Evolutionary conservation across 2,797 vertebrate genomes (phyloP), one percentile per base, ranked within the genome.

Genomic region (Urocyon cinereoargenteus): DNA sequence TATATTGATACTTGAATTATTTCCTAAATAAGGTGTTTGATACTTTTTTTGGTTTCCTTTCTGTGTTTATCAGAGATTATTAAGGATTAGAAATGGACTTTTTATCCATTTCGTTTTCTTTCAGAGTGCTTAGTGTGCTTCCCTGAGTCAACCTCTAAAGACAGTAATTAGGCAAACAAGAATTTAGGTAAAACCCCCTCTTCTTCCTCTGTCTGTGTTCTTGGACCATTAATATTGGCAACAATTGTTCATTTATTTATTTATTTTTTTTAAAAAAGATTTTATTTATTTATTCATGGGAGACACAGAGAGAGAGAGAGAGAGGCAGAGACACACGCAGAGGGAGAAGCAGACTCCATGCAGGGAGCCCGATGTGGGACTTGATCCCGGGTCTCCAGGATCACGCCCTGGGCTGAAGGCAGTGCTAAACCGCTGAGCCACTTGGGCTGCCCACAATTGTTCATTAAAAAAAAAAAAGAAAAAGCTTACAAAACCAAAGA

Each of bases 31-130:
- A 82, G 28, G 14, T 84, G 5, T 89, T 96, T 79, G 24, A n/a
- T 92, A 55, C 78, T 94, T 97, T 78, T 78, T 21, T 87, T 94
- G 19, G 22, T 96, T 97, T 92, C 14, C 8, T 86, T 96, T 97
- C 55, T 96, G 14, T 79, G 14, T 64, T 87, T 62, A 66, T 93
- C 45, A 49, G 45, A 85, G 40, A 72, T 87, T 68, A 89, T 89
- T 95, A 64, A 82, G 45, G 31, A 61, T 92, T 77, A 86, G 64
- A 96, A 51, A 66, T 91, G 40, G 53, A 51, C 15, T 84, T 95
- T 70, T 36, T 45, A 16, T 73, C 5, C 16, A 26, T 84, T 86
- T 73, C 64, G 0, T 78, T 96, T 96, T n/a, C 81, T 96, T 96
- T 34, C 31, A 49, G 18, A 87, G 16, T 93, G 45, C 12, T 78